Percentiles rank a stretch among this genome's conserved stretches.
Conservation (phyloP, 1,140 invertebrate species). For the Cydia amplana region DNA sequence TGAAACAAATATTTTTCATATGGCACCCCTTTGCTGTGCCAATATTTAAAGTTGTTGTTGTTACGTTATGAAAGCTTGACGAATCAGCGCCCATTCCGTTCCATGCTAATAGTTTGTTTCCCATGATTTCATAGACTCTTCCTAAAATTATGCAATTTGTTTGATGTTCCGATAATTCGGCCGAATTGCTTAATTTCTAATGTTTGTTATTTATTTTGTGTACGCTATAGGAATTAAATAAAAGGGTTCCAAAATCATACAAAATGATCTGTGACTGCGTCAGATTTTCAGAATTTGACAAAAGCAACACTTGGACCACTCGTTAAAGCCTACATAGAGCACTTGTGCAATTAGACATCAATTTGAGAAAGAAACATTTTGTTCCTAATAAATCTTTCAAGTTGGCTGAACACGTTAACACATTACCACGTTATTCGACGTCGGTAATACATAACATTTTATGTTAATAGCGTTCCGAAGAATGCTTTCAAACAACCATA, state of each 20-base stretch:
- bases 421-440: slow-evolving; percentile 29
- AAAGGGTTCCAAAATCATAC: too few species aligned
- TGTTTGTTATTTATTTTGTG: background rate
- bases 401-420: slow-evolving; percentile 22
- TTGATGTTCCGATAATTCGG: slow-evolving; percentile 12
- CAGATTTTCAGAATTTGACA: background rate
- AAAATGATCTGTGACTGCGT: too few species aligned
- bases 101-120: slow-evolving; percentile 27
- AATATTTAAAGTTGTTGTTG: background rate
- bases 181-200: background rate
- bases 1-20: background rate
- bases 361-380: slow-evolving; percentile 19
- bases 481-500: background rate
- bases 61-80: slow-evolving; percentile 27
- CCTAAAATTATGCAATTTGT: slow-evolving; percentile 19
- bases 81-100: slow-evolving; percentile 29
- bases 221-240: background rate
- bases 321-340: background rate
- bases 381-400: slow-evolving; percentile 22
- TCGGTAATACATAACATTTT: slow-evolving; percentile 16
- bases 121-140: slow-evolving; percentile 19
- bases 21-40: background rate
- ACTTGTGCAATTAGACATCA: background rate
- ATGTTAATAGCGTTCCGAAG: slow-evolving; percentile 17
- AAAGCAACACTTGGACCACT: background rate